phyloP scores from a whole-genome alignment of 2,888 invertebrate genomes.

The Empis stercorea region DNA sequence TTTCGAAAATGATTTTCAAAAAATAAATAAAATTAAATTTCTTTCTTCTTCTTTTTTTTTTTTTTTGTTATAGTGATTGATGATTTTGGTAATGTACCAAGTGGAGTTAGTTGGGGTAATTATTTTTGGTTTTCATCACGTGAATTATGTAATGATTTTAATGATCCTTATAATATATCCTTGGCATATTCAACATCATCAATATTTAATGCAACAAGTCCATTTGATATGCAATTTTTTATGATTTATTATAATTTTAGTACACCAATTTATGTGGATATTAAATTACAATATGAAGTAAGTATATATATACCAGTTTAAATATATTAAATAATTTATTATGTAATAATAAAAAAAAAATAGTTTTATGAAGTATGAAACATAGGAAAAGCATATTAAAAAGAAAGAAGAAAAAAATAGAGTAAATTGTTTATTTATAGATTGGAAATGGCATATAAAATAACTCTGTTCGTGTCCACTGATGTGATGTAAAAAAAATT shows the following conservation, averaged over 20 bases:
- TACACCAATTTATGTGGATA: slow-evolving; percentile 21
- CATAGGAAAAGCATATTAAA: too few relatives aligned
- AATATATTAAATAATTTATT: slow-evolving; percentile 1
- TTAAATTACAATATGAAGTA: slow-evolving; percentile 24
- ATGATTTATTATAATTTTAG: slow-evolving; percentile 23
- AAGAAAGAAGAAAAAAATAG: too few relatives aligned
- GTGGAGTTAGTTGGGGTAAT: slow-evolving; percentile 23
- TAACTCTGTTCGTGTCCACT: too few relatives aligned
- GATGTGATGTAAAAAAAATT: too few relatives aligned
- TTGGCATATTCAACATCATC: slow-evolving; percentile 14
- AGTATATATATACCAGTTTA: too few relatives aligned
- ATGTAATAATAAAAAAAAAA: too few relatives aligned
- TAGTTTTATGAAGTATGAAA: too few relatives aligned
- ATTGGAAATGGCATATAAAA: too few relatives aligned
- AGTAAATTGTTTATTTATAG: too few relatives aligned
- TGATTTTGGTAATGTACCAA: slow-evolving; percentile 20
- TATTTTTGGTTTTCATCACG: slow-evolving; percentile 23
- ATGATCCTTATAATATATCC: slow-evolving; percentile 20
- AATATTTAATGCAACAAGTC: slow-evolving; percentile 21
- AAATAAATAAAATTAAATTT: background rate
- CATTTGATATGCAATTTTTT: slow-evolving; percentile 19
- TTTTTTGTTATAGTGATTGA: slow-evolving; percentile 19
- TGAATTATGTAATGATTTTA: slow-evolving; percentile 21
- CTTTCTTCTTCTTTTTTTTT: slow-evolving; percentile 1
- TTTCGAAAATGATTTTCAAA: background rate